phyloP scores from a whole-genome alignment of 2,888 invertebrate species.

The Calameuta filiformis region DNA sequence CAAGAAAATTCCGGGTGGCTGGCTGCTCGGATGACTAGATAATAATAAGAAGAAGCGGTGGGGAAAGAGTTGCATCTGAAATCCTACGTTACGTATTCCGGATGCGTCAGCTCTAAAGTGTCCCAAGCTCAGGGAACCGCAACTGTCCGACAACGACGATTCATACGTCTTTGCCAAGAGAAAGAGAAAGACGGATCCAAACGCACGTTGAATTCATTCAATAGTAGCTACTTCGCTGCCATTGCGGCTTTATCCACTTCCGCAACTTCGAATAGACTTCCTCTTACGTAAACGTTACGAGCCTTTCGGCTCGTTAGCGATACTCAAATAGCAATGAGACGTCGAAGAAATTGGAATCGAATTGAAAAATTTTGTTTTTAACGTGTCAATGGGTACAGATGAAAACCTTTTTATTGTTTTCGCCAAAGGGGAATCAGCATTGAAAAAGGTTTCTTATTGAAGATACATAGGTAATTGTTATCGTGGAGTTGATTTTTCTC shows the following conservation, averaged over 20 bases:
- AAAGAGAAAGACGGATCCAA: conserved; percentile 26
- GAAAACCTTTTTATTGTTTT: background rate
- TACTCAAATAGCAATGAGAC: background rate
- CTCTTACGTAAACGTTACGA: background rate
- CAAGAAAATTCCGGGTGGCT: background rate
- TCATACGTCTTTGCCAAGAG: conserved; percentile 44
- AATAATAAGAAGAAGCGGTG: background rate
- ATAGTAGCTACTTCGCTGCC: background rate
- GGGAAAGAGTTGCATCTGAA: conserved; percentile 32
- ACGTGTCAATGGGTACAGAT: background rate
- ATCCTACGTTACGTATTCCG: conserved; percentile 59
- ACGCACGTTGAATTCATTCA: conserved; percentile 45
- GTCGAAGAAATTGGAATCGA: background rate
- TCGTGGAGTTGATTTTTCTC: background rate
- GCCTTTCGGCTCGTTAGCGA: background rate
- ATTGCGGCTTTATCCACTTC: background rate
- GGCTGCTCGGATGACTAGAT: background rate
- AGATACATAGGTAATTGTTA: background rate
- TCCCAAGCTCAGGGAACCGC: conserved; percentile 47
- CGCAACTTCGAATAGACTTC: background rate
- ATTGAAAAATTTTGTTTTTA: background rate
- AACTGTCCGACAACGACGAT: conserved; percentile 54
- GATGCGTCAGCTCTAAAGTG: conserved; percentile 55
- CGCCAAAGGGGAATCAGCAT: background rate
- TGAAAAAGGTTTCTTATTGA: background rate